A percentile compares a stretch with the other conserved stretches of the same genome.
Conservation (phyloP, 2,113 vertebrate genomes). For the Maccullochella peelii region DNA sequence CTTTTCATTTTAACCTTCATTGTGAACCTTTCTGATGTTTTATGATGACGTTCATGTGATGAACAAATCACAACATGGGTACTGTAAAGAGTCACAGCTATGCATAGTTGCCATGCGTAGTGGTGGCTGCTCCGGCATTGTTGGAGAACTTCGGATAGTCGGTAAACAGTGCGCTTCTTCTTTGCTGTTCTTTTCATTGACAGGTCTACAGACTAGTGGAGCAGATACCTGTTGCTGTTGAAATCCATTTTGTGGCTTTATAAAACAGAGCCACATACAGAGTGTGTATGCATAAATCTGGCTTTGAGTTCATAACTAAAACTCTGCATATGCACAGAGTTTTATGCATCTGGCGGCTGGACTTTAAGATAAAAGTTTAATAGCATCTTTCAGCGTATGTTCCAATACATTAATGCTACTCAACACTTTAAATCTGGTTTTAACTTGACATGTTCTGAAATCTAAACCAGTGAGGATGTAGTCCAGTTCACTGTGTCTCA, state of each 20-base stretch:
- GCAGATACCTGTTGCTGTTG: background rate
- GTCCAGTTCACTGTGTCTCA: background rate
- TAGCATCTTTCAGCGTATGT: background rate
- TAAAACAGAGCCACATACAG: background rate
- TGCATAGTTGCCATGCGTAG: too few species aligned
- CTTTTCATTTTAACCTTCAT: too few species aligned
- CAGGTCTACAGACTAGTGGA: too few species aligned
- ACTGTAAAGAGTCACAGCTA: too few species aligned
- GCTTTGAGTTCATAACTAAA: constrained; percentile 5
- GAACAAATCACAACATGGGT: too few species aligned
- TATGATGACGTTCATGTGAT: too few species aligned
- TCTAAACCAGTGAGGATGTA: background rate
- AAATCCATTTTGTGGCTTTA: background rate
- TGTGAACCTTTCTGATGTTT: too few species aligned
- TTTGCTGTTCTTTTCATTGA: too few species aligned
- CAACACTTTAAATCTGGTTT: background rate
- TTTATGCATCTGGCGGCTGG: background rate
- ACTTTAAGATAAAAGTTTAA: background rate
- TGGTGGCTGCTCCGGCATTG: too few species aligned
- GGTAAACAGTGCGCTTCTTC: too few species aligned
- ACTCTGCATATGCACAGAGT: background rate
- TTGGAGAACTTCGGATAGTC: too few species aligned
- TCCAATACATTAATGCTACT: background rate
- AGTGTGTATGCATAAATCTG: background rate
- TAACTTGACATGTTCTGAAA: background rate